Percentiles rank a stretch among this genome's conserved stretches.
These are phyloP conservation scores for Druceiella hillmani DNA, from an alignment of 2,888 invertebrate species.

Conservation along the genomic window DNA sequence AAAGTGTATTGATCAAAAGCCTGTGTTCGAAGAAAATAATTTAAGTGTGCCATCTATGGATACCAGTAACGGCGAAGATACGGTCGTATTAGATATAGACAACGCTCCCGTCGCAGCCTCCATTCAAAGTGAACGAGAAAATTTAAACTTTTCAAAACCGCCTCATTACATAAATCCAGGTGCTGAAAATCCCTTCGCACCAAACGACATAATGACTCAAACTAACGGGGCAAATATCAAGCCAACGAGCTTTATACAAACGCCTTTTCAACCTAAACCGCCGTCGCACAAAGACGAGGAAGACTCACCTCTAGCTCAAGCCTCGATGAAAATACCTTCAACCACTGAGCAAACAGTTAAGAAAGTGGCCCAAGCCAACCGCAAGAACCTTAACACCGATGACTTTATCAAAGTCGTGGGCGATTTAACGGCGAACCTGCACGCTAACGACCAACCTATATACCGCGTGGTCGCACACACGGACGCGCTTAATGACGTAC, in stretches of 20 bases:
- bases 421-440: slow-evolving; percentile 44
- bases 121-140: slow-evolving; percentile 27
- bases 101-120: slow-evolving; percentile 28
- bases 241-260: too few species aligned
- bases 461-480: slow-evolving; percentile 48
- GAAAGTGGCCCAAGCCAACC: slow-evolving; percentile 33
- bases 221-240: slow-evolving; percentile 36
- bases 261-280: too few species aligned
- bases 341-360: slow-evolving; percentile 35
- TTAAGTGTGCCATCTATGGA: slow-evolving; percentile 24
- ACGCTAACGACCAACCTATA: slow-evolving; percentile 46
- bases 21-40: slow-evolving; percentile 20
- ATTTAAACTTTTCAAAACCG: slow-evolving; percentile 30
- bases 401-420: slow-evolving; percentile 37
- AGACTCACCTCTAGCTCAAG: slow-evolving; percentile 43
- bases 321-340: slow-evolving; percentile 38
- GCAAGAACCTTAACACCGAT: slow-evolving; percentile 42
- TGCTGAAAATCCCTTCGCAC: slow-evolving; percentile 29
- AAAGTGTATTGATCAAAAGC: slow-evolving; percentile 52
- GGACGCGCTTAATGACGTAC: slow-evolving; percentile 41
- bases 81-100: slow-evolving; percentile 40
- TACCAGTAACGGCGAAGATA: slow-evolving; percentile 35
- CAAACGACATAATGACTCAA: slow-evolving; percentile 29
- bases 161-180: slow-evolving; percentile 27
- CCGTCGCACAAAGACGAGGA: slow-evolving; percentile 37